Evolutionary conservation across 2,888 invertebrate species (phyloP).

Genomic region (Coecobrya sp.): DNA sequence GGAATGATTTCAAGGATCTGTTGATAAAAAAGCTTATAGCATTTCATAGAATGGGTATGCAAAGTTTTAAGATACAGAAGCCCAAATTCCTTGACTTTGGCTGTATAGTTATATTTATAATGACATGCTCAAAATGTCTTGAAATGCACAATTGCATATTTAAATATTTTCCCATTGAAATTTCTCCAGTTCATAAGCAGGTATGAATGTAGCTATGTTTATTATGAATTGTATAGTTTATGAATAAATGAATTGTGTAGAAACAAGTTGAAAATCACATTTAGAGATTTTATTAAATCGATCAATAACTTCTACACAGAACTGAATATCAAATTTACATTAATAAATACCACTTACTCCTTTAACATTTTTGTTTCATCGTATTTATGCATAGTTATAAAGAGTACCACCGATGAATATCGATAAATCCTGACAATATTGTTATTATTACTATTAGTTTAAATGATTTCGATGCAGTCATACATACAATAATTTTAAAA

Average conservation of each 20-base stretch:
- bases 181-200: too few relatives aligned
- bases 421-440: constrained; percentile 25
- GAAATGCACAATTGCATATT: too few relatives aligned
- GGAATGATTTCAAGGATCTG: too few relatives aligned
- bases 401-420: constrained; percentile 35
- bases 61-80: too few relatives aligned
- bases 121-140: too few relatives aligned
- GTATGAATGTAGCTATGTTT: too few relatives aligned
- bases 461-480: constrained; percentile 74
- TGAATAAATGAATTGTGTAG: not conserved
- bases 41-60: too few relatives aligned
- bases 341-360: constrained; percentile 46
- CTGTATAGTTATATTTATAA: too few relatives aligned
- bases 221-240: too few relatives aligned
- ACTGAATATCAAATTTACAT: constrained; percentile 75
- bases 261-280: constrained; percentile 49
- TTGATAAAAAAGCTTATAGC: too few relatives aligned
- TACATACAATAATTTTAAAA: constrained; percentile 44
- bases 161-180: too few relatives aligned
- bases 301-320: constrained; percentile 57
- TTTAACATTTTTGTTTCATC: not conserved
- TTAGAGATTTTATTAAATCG: constrained; percentile 73
- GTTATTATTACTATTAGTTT: constrained; percentile 37
- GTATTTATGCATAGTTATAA: not conserved
- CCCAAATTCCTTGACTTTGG: too few relatives aligned